Evolutionary conservation across 2,113 vertebrate species (phyloP).

Genomic region (Diphyllodes magnificus): DNA sequence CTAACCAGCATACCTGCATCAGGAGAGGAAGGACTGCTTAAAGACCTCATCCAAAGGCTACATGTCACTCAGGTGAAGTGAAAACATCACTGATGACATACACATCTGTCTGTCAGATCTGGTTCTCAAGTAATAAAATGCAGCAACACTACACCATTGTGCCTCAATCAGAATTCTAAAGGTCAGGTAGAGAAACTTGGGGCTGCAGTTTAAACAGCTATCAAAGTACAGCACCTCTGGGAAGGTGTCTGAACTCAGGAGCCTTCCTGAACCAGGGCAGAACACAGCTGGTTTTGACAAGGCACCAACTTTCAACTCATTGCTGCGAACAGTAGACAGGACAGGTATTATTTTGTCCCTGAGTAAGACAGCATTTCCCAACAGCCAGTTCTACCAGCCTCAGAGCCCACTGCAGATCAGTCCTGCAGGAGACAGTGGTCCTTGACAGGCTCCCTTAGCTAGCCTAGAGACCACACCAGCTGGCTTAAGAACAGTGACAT

Average conservation of each 20-base stretch:
- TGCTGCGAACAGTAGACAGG: background rate
- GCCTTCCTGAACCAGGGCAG: background rate
- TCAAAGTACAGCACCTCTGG: background rate
- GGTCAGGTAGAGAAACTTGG: background rate
- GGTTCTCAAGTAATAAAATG: background rate
- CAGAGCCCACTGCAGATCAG: background rate
- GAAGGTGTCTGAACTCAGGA: background rate
- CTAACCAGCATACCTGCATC: background rate
- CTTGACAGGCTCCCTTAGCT: background rate
- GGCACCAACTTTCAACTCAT: background rate
- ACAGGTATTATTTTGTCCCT: background rate
- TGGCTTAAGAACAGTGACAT: background rate
- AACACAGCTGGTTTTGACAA: background rate
- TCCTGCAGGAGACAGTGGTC: background rate
- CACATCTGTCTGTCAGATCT: background rate
- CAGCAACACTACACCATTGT: background rate
- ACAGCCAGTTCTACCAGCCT: background rate
- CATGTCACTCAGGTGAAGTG: background rate
- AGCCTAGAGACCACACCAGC: background rate
- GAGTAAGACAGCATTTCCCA: background rate
- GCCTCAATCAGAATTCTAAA: background rate
- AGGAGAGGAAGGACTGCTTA: background rate
- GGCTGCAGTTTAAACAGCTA: background rate
- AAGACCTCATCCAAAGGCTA: background rate
- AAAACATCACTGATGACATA: background rate